These are phyloP conservation scores for Plecotus auritus DNA, from an alignment of 2,113 vertebrate genomes.

Conservation along the genomic window DNA sequence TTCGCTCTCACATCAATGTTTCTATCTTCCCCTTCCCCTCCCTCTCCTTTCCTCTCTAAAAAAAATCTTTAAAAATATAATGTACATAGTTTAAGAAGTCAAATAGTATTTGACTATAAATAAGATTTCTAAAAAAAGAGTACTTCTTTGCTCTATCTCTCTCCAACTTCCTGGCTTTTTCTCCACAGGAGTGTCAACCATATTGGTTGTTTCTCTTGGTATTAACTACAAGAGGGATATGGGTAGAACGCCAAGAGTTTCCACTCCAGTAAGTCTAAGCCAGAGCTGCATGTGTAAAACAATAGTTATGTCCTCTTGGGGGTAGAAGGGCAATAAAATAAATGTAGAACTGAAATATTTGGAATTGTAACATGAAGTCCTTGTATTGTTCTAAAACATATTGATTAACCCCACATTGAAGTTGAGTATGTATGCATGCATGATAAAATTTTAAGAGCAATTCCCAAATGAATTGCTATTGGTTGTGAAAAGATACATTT, in stretches of 20 bases:
- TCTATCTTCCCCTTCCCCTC: neutral
- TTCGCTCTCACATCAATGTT: neutral
- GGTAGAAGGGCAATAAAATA: neutral
- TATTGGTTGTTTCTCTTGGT: conserved; percentile 14
- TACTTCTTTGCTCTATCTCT: neutral
- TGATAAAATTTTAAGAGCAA: conserved; percentile 11
- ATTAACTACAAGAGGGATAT: conserved; percentile 6
- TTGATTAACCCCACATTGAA: neutral
- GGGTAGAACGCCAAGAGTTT: neutral
- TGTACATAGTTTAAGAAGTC: neutral
- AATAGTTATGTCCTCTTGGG: neutral
- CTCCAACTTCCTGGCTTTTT: neutral
- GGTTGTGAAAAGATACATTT: conserved; percentile 28
- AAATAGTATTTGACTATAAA: neutral
- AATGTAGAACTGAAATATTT: conserved; percentile 12
- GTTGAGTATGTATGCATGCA: neutral
- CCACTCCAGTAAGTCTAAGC: neutral
- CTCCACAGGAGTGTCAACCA: neutral
- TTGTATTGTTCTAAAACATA: neutral
- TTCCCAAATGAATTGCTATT: neutral
- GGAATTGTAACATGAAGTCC: neutral
- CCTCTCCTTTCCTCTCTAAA: neutral
- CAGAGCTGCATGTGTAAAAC: neutral
- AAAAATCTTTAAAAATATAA: neutral
- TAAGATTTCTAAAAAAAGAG: neutral